These are phyloP conservation scores for Pituophis catenifer DNA, from an alignment of 2,113 vertebrate genomes.

Conservation along the genomic window DNA sequence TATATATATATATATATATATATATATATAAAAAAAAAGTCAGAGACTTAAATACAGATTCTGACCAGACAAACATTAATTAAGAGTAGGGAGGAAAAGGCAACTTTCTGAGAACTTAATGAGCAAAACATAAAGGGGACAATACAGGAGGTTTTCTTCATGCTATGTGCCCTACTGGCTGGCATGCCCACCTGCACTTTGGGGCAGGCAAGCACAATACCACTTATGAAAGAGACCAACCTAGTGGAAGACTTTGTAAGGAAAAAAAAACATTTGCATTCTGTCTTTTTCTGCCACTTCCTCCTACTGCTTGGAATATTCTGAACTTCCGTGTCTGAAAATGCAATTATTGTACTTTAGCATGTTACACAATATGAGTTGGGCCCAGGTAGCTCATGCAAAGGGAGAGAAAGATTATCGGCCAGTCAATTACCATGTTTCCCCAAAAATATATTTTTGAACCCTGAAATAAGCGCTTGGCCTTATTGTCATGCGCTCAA, in stretches of 20 bases:
- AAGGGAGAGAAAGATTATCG: not conserved
- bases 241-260: not conserved
- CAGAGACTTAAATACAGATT: not conserved
- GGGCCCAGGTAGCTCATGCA: not conserved
- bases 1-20: no score
- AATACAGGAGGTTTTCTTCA: not conserved
- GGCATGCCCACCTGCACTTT: not conserved
- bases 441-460: no score
- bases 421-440: not conserved
- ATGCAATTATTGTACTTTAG: not conserved
- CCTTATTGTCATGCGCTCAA: no score
- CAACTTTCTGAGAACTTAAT: not conserved
- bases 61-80: not conserved
- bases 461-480: no score
- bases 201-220: not conserved
- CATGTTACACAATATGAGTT: no score
- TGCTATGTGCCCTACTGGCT: not conserved
- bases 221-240: not conserved
- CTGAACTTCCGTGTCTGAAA: not conserved
- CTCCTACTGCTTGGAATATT: not conserved
- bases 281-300: not conserved
- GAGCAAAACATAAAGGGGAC: not conserved
- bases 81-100: not conserved
- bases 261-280: not conserved
- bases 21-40: no score